phyloP scores from a whole-genome alignment of 2,113 vertebrate species.

The Synchiropus splendidus region DNA sequence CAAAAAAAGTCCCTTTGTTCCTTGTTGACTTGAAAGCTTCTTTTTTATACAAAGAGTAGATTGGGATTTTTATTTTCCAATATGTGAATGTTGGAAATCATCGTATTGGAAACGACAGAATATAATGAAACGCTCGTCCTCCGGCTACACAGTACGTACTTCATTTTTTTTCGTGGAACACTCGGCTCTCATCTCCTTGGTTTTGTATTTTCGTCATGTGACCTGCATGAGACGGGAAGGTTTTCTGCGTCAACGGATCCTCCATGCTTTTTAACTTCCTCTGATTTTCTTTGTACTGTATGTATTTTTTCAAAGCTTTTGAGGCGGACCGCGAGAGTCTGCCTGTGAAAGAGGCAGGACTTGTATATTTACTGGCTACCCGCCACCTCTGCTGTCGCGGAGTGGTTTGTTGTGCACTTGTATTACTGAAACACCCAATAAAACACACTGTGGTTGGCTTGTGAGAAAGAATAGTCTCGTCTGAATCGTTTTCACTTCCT shows the following conservation, averaged over 20 bases:
- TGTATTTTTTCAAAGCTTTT: conserved; percentile 79
- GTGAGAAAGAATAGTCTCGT: conserved; percentile 36
- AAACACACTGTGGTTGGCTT: conserved; percentile 96
- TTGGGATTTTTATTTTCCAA: conserved; percentile 74
- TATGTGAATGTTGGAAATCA: conserved; percentile 66
- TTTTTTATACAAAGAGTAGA: conserved; percentile 74
- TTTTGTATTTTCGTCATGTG: conserved; percentile 69
- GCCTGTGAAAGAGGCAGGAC: conserved; percentile 80
- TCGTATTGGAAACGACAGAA: conserved; percentile 60
- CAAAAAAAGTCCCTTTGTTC: conserved; percentile 46
- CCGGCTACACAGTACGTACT: conserved; percentile 82
- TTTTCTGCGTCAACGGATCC: conserved; percentile 70
- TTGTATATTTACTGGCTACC: conserved; percentile 97
- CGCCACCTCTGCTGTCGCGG: conserved; percentile 84
- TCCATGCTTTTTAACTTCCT: conserved; percentile 76
- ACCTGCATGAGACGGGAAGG: conserved; percentile 90
- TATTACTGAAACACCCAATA: conserved; percentile 98
- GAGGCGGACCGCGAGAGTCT: conserved; percentile 85
- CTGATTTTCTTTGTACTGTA: conserved; percentile 74
- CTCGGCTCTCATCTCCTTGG: conserved; percentile 50
- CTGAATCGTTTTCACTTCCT: conserved; percentile 22
- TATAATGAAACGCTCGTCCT: conserved; percentile 48
- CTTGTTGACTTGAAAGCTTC: conserved; percentile 88
- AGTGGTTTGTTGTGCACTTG: conserved; percentile 97
- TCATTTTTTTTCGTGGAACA: conserved; percentile 53